A percentile compares a stretch with the other conserved stretches of the same genome.
Evolutionary conservation across 1,140 invertebrate genomes (phyloP).

Genomic region (Rhizoglyphus robini): DNA sequence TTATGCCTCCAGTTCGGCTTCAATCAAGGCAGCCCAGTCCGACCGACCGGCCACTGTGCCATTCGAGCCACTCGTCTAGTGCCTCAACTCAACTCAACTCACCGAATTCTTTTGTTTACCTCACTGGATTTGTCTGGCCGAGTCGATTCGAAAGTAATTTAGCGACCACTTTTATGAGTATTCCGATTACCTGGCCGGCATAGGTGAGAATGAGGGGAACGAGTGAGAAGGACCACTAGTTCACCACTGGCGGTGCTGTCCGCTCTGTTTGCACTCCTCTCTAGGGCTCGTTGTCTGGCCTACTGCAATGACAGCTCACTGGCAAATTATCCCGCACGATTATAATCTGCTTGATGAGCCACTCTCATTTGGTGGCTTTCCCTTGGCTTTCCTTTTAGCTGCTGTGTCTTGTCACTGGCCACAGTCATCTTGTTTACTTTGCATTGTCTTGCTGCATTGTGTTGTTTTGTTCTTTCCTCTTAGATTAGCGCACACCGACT

Average conservation of each 20-base stretch:
- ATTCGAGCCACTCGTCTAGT: too few species aligned
- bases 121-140: neutral
- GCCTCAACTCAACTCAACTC: neutral
- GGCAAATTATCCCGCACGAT: slow-evolving; percentile 8
- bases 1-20: neutral
- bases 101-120: neutral
- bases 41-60: too few species aligned
- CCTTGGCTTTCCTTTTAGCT: neutral
- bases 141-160: slow-evolving; percentile 3
- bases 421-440: too few species aligned
- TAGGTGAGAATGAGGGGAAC: neutral
- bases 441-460: too few species aligned
- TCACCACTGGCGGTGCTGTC: neutral
- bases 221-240: neutral
- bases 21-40: too few species aligned
- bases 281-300: too few species aligned
- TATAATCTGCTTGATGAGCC: slow-evolving; percentile 12
- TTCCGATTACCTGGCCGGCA: slow-evolving; percentile 5
- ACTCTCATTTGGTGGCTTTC: neutral
- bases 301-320: too few species aligned
- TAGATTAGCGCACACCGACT: too few species aligned
- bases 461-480: too few species aligned
- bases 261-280: too few species aligned
- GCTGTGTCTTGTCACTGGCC: too few species aligned
- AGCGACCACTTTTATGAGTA: slow-evolving; percentile 3